phyloP scores from a whole-genome alignment of 2,888 invertebrate genomes.

The Phrixothrix hirtus region DNA sequence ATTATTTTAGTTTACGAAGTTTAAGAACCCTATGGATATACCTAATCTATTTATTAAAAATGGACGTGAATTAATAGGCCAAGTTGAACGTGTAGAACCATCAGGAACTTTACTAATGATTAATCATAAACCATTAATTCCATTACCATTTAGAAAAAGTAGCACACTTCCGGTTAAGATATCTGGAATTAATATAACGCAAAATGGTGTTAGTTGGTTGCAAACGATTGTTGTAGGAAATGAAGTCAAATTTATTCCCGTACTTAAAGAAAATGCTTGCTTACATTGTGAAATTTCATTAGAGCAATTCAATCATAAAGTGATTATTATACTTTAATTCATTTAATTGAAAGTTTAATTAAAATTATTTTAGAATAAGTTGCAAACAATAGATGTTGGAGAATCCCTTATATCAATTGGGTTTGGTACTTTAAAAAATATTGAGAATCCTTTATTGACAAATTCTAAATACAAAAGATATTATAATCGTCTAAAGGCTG shows the following conservation, averaged over 20 bases:
- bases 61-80: constrained; percentile 50
- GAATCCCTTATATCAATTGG: constrained; percentile 59
- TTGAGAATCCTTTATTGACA: constrained; percentile 66
- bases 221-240: constrained; percentile 53
- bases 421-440: constrained; percentile 73
- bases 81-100: constrained; percentile 54
- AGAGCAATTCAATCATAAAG: constrained; percentile 44
- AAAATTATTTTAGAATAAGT: constrained; percentile 46
- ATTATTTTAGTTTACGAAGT: constrained; percentile 52
- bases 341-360: constrained; percentile 1
- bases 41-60: constrained; percentile 53
- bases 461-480: constrained; percentile 51
- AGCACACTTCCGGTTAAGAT: constrained; percentile 59
- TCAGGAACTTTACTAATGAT: constrained; percentile 52
- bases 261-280: constrained; percentile 53
- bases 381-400: constrained; percentile 57
- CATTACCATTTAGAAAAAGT: constrained; percentile 41
- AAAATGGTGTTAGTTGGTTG: constrained; percentile 58
- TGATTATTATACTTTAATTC: constrained; percentile 24
- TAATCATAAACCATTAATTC: constrained; percentile 53
- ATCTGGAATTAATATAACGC: constrained; percentile 57
- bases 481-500: constrained; percentile 52
- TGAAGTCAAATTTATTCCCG: constrained; percentile 53
- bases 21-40: constrained; percentile 52
- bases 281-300: constrained; percentile 57